These are phyloP conservation scores for Hemiscyllium ocellatum DNA, from an alignment of 2,113 vertebrate genomes.

Conservation along the genomic window DNA sequence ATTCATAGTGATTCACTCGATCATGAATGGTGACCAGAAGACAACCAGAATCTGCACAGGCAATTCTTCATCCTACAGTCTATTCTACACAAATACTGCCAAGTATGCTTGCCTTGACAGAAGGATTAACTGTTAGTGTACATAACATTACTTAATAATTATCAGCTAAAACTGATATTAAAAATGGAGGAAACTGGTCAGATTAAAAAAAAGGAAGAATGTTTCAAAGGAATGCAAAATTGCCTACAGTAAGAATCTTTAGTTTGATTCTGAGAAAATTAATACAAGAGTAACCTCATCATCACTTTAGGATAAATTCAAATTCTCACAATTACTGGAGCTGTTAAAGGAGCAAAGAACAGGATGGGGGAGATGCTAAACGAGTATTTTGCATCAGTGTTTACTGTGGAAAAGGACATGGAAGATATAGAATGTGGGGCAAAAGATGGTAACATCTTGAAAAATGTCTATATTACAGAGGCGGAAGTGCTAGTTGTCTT, in stretches of 20 bases:
- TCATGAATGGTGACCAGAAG: background rate
- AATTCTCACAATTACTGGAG: background rate
- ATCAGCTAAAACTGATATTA: background rate
- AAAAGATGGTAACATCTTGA: no score
- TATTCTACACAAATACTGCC: background rate
- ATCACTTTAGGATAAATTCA: conserved; percentile 18
- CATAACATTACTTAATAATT: background rate
- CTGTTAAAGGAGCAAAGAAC: background rate
- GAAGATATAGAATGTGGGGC: no score
- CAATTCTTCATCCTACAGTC: background rate
- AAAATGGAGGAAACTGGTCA: conserved; percentile 8
- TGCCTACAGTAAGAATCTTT: conserved; percentile 4
- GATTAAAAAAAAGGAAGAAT: conserved; percentile 12
- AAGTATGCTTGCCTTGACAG: background rate
- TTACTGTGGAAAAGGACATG: no score
- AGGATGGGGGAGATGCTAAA: background rate
- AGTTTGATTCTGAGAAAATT: background rate
- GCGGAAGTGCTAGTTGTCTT: no score
- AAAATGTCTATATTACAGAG: no score
- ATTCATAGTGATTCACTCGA: background rate
- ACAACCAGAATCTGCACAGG: background rate
- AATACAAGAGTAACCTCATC: conserved; percentile 23
- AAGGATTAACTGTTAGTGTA: background rate
- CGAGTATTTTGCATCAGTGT: no score
- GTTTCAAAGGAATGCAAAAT: conserved; percentile 31